phyloP scores from a whole-genome alignment of 2,797 vertebrate species.

The Discoglossus pictus region DNA sequence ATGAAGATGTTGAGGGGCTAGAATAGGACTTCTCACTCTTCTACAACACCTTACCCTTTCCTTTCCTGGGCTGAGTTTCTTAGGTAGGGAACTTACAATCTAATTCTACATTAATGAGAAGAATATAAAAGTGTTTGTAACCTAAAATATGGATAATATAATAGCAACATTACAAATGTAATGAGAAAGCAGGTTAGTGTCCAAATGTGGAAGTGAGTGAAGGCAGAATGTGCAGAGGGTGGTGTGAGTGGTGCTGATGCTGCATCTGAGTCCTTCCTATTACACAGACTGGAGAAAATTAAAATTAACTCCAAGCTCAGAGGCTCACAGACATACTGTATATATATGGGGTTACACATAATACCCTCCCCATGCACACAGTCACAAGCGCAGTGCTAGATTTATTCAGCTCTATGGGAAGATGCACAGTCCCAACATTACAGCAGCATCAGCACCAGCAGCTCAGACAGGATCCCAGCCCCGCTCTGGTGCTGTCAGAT shows the following conservation, averaged over 20 bases:
- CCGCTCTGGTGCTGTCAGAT: no score
- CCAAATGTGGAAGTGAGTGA: constrained; percentile 29
- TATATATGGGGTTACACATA: constrained; percentile 49
- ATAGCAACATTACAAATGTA: constrained; percentile 25
- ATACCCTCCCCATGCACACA: constrained; percentile 53
- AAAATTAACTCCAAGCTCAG: constrained; percentile 60
- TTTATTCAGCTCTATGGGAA: constrained; percentile 42
- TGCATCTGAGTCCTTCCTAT: constrained; percentile 54
- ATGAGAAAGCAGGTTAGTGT: constrained; percentile 40
- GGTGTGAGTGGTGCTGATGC: constrained; percentile 53
- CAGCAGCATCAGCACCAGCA: constrained; percentile 30
- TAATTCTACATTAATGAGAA: no score
- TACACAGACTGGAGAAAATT: constrained; percentile 60
- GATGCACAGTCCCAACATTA: constrained; percentile 51
- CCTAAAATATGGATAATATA: constrained; percentile 6
- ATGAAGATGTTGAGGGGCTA: constrained; percentile 6
- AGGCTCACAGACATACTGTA: constrained; percentile 50
- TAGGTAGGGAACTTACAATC: no score
- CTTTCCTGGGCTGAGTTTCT: constrained; percentile 19
- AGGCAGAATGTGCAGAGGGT: constrained; percentile 14
- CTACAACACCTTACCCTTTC: constrained; percentile 18
- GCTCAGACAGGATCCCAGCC: not conserved
- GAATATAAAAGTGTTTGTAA: not conserved
- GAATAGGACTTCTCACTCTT: not conserved
- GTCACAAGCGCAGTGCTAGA: constrained; percentile 54